Conservation (phyloP, 2,888 invertebrate genomes). For the Hyposoter didymator region DNA sequence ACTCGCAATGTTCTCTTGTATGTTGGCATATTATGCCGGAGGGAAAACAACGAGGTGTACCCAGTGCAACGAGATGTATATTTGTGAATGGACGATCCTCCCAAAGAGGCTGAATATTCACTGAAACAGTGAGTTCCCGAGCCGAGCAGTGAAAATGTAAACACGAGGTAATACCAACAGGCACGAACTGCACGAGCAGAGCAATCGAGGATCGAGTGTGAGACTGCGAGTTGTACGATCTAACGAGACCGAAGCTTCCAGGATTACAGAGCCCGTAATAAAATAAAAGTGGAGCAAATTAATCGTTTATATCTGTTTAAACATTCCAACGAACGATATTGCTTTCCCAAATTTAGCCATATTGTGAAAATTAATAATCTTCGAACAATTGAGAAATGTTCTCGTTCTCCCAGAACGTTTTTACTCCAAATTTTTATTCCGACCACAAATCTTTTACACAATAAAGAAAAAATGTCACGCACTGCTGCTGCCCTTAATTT, state of each 20-base stretch:
- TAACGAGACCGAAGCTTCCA: conserved; percentile 3
- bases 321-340: not conserved
- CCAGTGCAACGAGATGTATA: conserved; percentile 33
- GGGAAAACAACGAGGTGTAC: conserved; percentile 41
- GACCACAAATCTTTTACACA: not conserved
- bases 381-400: not conserved
- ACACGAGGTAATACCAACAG: conserved; percentile 47
- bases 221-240: not conserved
- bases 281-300: not conserved
- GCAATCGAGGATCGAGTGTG: conserved; percentile 16
- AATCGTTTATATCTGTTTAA: not conserved
- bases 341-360: not conserved
- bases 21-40: conserved; percentile 31
- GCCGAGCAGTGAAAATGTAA: conserved; percentile 50
- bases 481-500: not conserved
- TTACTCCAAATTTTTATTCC: not conserved
- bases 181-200: conserved; percentile 17
- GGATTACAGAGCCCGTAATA: not conserved
- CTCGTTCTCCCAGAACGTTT: not conserved
- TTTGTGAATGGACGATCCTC: conserved; percentile 45
- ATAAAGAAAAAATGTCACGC: not conserved
- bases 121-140: conserved; percentile 49
- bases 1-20: not conserved
- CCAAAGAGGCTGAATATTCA: conserved; percentile 53
- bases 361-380: not conserved